Percentiles rank a stretch among this genome's conserved stretches.
These are phyloP conservation scores for Gephyroberyx darwinii DNA, from an alignment of 2,797 vertebrate species.

Conservation along the genomic window DNA sequence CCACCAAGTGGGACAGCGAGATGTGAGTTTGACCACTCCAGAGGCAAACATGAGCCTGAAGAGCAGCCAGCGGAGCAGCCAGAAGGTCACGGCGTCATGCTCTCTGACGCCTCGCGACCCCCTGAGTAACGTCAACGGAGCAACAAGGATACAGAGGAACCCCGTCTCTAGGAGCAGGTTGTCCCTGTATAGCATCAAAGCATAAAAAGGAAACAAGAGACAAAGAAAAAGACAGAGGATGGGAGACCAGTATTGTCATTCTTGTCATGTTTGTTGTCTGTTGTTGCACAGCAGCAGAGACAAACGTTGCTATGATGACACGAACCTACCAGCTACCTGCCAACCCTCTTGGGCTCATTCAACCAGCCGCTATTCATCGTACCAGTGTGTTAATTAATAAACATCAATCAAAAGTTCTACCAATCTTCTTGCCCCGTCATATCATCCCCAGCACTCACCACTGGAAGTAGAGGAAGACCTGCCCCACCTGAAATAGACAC, in stretches of 20 bases:
- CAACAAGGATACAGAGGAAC: slow-evolving; percentile 89
- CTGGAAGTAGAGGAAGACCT: slow-evolving; percentile 97
- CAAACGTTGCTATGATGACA: slow-evolving; percentile 18
- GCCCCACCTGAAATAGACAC: slow-evolving; percentile 86
- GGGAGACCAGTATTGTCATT: background rate
- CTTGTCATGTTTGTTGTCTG: background rate
- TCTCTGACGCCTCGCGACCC: slow-evolving; percentile 60
- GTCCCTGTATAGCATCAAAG: slow-evolving; percentile 81
- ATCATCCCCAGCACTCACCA: slow-evolving; percentile 85
- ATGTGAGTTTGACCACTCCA: slow-evolving; percentile 93
- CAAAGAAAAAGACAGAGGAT: background rate
- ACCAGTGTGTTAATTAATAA: slow-evolving; percentile 26
- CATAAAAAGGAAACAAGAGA: background rate
- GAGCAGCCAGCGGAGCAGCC: slow-evolving; percentile 93
- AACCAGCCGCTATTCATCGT: slow-evolving; percentile 10
- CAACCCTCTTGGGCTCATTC: background rate
- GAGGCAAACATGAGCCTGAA: slow-evolving; percentile 97
- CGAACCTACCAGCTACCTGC: slow-evolving; percentile 7
- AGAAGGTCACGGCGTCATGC: slow-evolving; percentile 88
- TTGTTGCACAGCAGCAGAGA: slow-evolving; percentile 31
- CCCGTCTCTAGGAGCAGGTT: slow-evolving; percentile 91
- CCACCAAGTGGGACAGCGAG: slow-evolving; percentile 97
- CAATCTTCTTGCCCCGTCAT: background rate
- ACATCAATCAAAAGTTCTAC: background rate
- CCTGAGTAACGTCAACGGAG: slow-evolving; percentile 82